Evolutionary conservation across 2,113 vertebrate species (phyloP).

Genomic region (Sceloporus undulatus): DNA sequence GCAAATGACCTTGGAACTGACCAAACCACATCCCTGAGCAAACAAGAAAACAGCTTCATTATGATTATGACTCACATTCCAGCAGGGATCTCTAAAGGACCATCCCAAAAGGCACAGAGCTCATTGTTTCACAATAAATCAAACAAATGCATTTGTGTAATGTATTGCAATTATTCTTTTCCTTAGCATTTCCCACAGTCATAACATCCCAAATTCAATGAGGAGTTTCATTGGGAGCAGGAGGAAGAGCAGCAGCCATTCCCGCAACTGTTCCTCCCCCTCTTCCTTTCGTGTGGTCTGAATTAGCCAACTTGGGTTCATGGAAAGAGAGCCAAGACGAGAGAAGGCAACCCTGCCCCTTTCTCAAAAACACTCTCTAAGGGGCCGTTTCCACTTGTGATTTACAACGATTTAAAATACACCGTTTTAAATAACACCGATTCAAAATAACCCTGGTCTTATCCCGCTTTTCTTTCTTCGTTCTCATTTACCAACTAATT

Average conservation of each 20-base stretch:
- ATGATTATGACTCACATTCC: not conserved
- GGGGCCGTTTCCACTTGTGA: not conserved
- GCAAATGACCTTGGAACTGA: not conserved
- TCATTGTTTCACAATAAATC: not conserved
- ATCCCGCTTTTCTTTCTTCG: too few species aligned
- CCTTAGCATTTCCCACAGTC: not conserved
- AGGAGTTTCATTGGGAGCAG: not conserved
- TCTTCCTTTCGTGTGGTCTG: not conserved
- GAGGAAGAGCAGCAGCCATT: too few species aligned
- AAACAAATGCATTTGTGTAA: not conserved
- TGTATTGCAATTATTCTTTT: not conserved
- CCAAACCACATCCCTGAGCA: not conserved
- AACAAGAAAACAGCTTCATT: not conserved
- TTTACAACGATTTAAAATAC: too few species aligned
- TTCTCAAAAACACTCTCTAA: not conserved
- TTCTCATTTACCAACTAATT: too few species aligned
- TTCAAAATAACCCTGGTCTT: too few species aligned
- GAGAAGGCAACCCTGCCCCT: not conserved
- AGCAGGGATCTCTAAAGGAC: not conserved
- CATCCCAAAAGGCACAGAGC: not conserved
- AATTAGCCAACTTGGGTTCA: not conserved
- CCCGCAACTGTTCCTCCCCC: too few species aligned
- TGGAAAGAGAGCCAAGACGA: not conserved
- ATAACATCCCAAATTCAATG: not conserved
- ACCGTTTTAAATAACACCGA: too few species aligned